Base-by-base conservation (phyloP, 2,797 vertebrate species). In the Numenius phaeopus region DNA sequence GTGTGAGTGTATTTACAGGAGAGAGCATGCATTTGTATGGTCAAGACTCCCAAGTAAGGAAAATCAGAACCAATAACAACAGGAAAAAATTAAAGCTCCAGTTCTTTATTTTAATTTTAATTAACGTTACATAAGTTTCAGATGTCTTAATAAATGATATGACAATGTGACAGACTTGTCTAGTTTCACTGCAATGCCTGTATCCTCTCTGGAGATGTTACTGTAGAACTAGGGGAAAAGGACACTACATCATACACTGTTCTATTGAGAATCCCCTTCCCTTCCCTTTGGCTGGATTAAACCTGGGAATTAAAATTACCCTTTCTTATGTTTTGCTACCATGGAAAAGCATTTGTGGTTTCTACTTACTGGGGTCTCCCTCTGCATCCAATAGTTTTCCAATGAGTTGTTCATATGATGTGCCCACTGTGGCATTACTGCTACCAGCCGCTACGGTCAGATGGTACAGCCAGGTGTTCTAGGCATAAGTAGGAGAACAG, bases 391-490 rank as follows among this genome's bases (percentile, higher is more conserved):
- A 91, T 15, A 99, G 98, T 96, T 99, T 99, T 55, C 99, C 99
- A 80, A 99, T 99, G 86, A 99, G 98, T 90, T 99, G 99, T 97
- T 99, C 99, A 1, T 98, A 99, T 24, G 98, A 98, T 2, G 99
- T 99, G 85, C 99, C 99, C 93, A 99, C 99, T 88, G 98, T 98
- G 67, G 99, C 97, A 83, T 94, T 98, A 37, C 98, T 98, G 90
- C 98, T 98, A 54, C 99, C 99, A 3, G 99, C 99, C 5, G 99
- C 99, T 75, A 99, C 98, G 0, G 98, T 99, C 98, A 99, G 98
- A 94, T 99, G 99, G 97, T 99, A 99, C 89, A 99, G 96, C 99
- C 99, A 99, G 0, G 99, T 98, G 47, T 99, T 99, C 99, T 99
- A 91, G 66, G 83, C 24, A 82, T 19, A 86, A 86, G 61, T 27